Evolutionary conservation across 2,113 vertebrate species (phyloP), one percentile per base, ranked within the genome.

Genomic region (Caloenas nicobarica): DNA sequence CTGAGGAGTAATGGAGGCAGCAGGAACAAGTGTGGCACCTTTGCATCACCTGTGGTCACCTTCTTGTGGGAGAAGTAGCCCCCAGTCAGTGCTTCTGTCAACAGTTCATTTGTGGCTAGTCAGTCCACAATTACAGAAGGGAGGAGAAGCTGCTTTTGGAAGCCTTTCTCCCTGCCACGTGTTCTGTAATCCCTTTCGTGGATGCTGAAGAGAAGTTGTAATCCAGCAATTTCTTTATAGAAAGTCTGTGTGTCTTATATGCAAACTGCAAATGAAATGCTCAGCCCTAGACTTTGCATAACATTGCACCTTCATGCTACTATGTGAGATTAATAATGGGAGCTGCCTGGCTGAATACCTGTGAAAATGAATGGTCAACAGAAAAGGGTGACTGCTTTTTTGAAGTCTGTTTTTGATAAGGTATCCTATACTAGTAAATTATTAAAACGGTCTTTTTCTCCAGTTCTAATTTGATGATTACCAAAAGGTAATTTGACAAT

Each of bases 101-200:
- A 1, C 9, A 7, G 33, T 42, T 65, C 2, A 4, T 16, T 85
- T 54, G 22, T 56, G n/a, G 17, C 6, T 72, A 11, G 16, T 56
- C 68, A 77, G 16, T 42, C 38, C 50, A 42, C 40, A 53, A 25
- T 44, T 68, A 34, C 21, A 54, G 51, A 38, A 60, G 21, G 29
- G 19, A 79, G 16, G 8, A 3, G 16, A 84, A 91, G 38, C 11
- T 40, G 13, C 40, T 74, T 66, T 53, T 44, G 17, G 40, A 68
- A 93, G 25, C 2, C n/a, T 48, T 66, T 44, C 26, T 12, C 12
- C 9, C 14, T 23, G 5, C 7, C 8, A 25, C 0, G 0, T 56
- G 5, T 53, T 91, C 51, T 3, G 2, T 69, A 68, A 65, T 65
- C 13, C 5, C 36, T 70, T 48, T 54, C 26, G 15, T 26, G 54